Conservation (phyloP, 2,888 invertebrate species). For the Dicycla oo region DNA sequence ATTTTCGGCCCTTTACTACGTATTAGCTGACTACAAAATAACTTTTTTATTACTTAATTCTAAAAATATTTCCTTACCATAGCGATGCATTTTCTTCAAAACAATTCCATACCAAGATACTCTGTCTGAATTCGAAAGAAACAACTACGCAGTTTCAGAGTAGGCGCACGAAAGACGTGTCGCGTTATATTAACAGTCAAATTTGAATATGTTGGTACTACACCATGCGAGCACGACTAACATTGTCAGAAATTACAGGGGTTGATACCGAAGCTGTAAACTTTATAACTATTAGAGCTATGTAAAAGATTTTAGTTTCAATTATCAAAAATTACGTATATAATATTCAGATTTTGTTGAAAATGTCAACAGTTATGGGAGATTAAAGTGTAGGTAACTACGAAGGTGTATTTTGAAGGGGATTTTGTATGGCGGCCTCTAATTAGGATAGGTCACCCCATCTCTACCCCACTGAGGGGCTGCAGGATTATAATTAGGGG, state of each 20-base stretch:
- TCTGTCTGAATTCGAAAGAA: background rate
- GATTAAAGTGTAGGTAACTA: constrained; percentile 12
- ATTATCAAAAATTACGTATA: background rate
- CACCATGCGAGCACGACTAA: constrained; percentile 41
- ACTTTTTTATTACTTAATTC: no score
- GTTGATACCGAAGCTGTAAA: constrained; percentile 10
- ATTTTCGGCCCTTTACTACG: background rate
- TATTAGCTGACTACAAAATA: background rate
- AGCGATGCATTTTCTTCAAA: background rate
- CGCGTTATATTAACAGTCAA: constrained; percentile 69
- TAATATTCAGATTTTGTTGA: constrained; percentile 6
- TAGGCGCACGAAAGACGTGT: constrained; percentile 59
- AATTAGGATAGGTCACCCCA: constrained; percentile 54
- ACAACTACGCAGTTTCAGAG: constrained; percentile 61
- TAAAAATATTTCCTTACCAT: background rate
- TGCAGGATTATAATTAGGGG: constrained; percentile 54
- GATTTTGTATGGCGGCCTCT: constrained; percentile 28
- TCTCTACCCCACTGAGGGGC: constrained; percentile 25
- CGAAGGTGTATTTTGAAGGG: constrained; percentile 30
- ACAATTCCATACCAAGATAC: background rate
- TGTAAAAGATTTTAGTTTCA: background rate
- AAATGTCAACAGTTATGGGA: constrained; percentile 2
- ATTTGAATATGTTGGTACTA: constrained; percentile 68
- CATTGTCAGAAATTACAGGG: constrained; percentile 48
- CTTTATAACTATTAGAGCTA: constrained; percentile 25